Conservation (phyloP, 1,140 invertebrate genomes). For the Drosophila varians region DNA sequence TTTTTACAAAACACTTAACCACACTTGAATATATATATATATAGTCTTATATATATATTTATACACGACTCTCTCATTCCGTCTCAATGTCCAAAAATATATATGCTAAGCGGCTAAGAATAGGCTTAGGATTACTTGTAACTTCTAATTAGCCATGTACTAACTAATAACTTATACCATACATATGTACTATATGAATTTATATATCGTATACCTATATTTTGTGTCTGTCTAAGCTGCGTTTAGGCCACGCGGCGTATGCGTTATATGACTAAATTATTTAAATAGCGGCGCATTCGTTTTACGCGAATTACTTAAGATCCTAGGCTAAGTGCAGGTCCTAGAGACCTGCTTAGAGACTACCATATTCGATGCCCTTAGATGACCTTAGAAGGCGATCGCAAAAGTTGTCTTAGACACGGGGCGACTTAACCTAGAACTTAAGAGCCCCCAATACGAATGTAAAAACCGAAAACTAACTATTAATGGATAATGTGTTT, state of each 20-base stretch:
- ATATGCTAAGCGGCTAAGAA: slow-evolving; percentile 55
- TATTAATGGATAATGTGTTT: slow-evolving; percentile 7
- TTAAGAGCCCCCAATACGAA: slow-evolving; percentile 39
- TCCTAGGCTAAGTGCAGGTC: slow-evolving; percentile 63
- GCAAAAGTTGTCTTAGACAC: slow-evolving; percentile 42
- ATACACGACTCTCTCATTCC: slow-evolving; percentile 64
- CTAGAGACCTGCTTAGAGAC: slow-evolving; percentile 71
- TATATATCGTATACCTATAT: slow-evolving; percentile 35
- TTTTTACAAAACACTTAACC: slow-evolving; percentile 22
- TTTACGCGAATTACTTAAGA: slow-evolving; percentile 56
- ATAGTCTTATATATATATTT: background rate
- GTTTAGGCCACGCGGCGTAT: slow-evolving; percentile 61
- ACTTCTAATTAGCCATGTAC: slow-evolving; percentile 59
- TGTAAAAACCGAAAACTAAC: slow-evolving; percentile 11
- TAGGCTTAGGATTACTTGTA: slow-evolving; percentile 71
- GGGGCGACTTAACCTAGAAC: slow-evolving; percentile 28
- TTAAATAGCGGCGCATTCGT: slow-evolving; percentile 42
- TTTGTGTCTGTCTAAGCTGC: slow-evolving; percentile 52
- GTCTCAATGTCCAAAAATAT: slow-evolving; percentile 74
- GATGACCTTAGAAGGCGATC: slow-evolving; percentile 46
- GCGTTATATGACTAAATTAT: slow-evolving; percentile 55
- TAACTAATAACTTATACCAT: slow-evolving; percentile 35
- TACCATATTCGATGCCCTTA: slow-evolving; percentile 29
- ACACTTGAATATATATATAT: slow-evolving; percentile 32
- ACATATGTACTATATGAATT: slow-evolving; percentile 43